These are phyloP conservation scores for Agriotes lineatus DNA, from an alignment of 2,888 invertebrate species.

Conservation along the genomic window DNA sequence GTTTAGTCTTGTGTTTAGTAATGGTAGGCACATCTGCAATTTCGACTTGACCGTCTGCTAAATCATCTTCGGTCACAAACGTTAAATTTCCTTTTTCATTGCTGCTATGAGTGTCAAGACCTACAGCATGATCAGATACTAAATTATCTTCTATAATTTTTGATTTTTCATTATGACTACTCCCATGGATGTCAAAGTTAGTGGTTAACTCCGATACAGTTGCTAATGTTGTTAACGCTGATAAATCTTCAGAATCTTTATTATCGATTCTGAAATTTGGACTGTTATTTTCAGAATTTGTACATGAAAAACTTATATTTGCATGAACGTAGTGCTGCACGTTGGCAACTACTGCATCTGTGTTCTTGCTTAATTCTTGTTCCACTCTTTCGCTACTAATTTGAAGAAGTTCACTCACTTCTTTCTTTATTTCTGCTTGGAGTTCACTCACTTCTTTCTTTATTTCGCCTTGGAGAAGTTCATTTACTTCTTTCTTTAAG, in stretches of 20 bases:
- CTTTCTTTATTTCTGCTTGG: too few species aligned
- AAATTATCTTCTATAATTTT: constrained; percentile 29
- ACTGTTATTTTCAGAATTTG: not conserved
- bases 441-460: too few species aligned
- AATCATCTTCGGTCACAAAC: constrained; percentile 65
- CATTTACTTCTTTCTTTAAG: too few species aligned
- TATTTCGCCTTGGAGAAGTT: not conserved
- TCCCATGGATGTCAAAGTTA: constrained; percentile 25
- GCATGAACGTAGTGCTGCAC: not conserved
- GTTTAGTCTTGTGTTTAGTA: constrained; percentile 62
- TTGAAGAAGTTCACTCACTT: not conserved
- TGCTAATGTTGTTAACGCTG: constrained; percentile 45
- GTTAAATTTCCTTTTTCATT: constrained; percentile 69
- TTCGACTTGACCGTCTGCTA: constrained; percentile 67
- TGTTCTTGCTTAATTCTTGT: not conserved
- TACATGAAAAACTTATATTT: constrained; percentile 1
- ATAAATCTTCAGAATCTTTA: constrained; percentile 37
- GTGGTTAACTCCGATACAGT: constrained; percentile 46
- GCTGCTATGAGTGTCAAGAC: constrained; percentile 3
- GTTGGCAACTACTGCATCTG: too few species aligned
- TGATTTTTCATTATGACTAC: constrained; percentile 13
- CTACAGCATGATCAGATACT: not conserved
- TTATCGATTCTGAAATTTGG: constrained; percentile 14
- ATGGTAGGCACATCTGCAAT: constrained; percentile 65
- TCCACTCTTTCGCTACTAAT: not conserved